Evolutionary conservation across 2,888 invertebrate genomes (phyloP).

Genomic region (Euplagia quadripunctaria): DNA sequence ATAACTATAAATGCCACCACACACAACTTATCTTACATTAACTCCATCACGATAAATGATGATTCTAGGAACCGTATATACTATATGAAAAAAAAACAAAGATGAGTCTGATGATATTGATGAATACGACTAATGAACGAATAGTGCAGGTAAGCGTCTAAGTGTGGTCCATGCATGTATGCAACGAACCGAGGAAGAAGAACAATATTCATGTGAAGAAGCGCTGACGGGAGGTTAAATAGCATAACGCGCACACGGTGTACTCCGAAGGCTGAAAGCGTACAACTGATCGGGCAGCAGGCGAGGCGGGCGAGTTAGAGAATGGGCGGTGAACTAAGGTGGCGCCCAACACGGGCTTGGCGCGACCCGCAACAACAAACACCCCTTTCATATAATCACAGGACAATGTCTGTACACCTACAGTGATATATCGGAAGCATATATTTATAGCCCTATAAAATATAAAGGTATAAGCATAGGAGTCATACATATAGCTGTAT

Average conservation of each 20-base stretch:
- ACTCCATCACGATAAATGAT: constrained; percentile 36
- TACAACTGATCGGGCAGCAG: constrained; percentile 70
- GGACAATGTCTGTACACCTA: constrained; percentile 77
- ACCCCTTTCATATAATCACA: constrained; percentile 79
- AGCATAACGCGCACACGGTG: constrained; percentile 82
- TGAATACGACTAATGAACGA: constrained; percentile 65
- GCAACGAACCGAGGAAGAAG: constrained; percentile 84
- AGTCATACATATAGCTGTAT: neutral
- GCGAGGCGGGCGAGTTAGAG: constrained; percentile 51
- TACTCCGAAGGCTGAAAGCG: constrained; percentile 74
- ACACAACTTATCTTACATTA: constrained; percentile 48
- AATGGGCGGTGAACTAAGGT: constrained; percentile 64
- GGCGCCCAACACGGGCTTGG: constrained; percentile 71
- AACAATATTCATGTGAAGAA: constrained; percentile 80
- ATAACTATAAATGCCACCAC: constrained; percentile 35
- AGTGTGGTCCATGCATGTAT: constrained; percentile 84
- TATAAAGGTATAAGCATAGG: neutral
- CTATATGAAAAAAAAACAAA: constrained; percentile 40
- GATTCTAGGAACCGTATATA: constrained; percentile 42
- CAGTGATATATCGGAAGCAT: constrained; percentile 61
- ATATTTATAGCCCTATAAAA: constrained; percentile 22
- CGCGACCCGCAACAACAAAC: constrained; percentile 59
- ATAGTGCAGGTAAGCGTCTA: constrained; percentile 84
- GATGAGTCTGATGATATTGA: constrained; percentile 40
- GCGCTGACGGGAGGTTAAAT: constrained; percentile 76